Base-by-base conservation (phyloP, 2,113 vertebrate species). In the Hystrix cristata region DNA sequence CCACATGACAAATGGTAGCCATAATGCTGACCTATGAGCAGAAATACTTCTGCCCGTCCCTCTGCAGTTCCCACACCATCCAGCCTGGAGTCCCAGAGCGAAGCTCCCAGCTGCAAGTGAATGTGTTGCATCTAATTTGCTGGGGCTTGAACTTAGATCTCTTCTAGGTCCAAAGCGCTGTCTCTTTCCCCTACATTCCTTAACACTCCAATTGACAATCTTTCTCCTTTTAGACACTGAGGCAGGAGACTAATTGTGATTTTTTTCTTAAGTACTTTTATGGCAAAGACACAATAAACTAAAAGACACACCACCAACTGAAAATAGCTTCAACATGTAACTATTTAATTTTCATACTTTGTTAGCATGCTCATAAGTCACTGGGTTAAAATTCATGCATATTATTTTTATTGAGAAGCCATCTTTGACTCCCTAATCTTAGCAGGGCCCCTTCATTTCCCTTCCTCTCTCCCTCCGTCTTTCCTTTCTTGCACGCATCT, bases 201-300 rank as follows among this genome's bases (percentile, higher is more conserved):
- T 34, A 25, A 18, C 10, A 25, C 34, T 25, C 7, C 43, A 85
- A 71, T 29, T 14, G 27, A 87, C 0, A 0, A 21, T 15, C 7
- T 93, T 12, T 95, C 31, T 92, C 80, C 18, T 94, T 97, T 96
- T 91, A 76, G 86, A 87, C 0, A 74, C 3, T 3, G 7, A 86
- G 34, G 23, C 78, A 64, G 1, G 2, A 29, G 38, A 3, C 15
- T 93, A 62, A 43, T 85, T 72, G 34, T 79, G 79, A 86, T 82
- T 51, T 59, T 88, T 74, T 27, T 19, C 16, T 46, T 21, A 31
- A 82, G 19, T 43, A 57, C 83, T 92, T 91, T 84, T 76, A 62
- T 43, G 23, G 25, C n/a, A 60, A 94, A 60, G 71, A 29, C 55
- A 78, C 7, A 34, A 83, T 19, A 92, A 88, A 90, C 43, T 13